Evolutionary conservation across 2,113 vertebrate genomes (phyloP), one percentile per base, ranked within the genome.

Genomic region (Spea multiplicata): DNA sequence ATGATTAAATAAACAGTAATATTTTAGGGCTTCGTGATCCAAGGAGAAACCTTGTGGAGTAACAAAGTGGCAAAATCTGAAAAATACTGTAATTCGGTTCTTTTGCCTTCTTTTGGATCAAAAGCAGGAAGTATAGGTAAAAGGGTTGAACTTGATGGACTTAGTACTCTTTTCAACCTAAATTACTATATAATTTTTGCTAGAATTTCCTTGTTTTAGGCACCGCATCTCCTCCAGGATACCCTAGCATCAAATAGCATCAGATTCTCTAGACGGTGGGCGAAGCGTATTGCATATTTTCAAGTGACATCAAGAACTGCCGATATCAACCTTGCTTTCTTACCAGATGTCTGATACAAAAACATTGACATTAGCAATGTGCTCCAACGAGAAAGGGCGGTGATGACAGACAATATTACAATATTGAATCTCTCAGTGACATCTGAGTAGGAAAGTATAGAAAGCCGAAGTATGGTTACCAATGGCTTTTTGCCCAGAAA

Each of bases 361-460:
- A 44, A 50, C 6, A 47, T 17, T 8, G 14, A 30, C 47, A 59
- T 66, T 47, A 67, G n/a, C 30, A 68, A 61, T 74, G 65, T 44
- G 44, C 30, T 73, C 70, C 67, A 61, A 57, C 74, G 78, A 74
- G 74, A 71, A 59, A 30, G 59, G 55, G 45, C 44, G 64, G 62
- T 48, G 78, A 68, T 80, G 78, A 80, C 71, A 80, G 78, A 67
- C 61, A 57, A 73, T 66, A 74, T 80, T 80, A 80, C 46, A 67
- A 67, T 74, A 74, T 74, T 80, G 62, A 80, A 68, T 80, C 70
- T 73, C 55, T 64, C 48, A 53, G 57, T 73, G 77, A 79, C 77
- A 79, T 79, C 50, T 46, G 71, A 80, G 71, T 17, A 67, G n/a
- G 66, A 74, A 80, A 64, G 71, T 67, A 74, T 44, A 68, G 71